Evolutionary conservation across 2,797 vertebrate genomes (phyloP), one percentile per base, ranked within the genome.

Genomic region (Sciaenops ocellatus): DNA sequence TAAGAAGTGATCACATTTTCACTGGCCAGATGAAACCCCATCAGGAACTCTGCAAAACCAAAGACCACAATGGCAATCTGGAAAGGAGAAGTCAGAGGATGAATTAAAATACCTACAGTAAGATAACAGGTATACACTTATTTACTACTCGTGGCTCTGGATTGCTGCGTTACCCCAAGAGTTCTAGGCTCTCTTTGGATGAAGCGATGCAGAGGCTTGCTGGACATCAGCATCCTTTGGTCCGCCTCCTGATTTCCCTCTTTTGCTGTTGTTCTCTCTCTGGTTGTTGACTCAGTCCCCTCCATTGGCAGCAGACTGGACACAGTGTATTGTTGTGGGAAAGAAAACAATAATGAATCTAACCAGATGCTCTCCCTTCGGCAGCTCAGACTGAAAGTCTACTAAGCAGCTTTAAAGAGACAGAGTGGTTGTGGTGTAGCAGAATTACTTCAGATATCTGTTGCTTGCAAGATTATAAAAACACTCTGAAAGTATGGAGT

Each of bases 181-280:
- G 7, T 69, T 74, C 17, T 90, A 24, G 92, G 92, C 46, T 93
- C 87, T 13, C 3, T 82, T 47, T 54, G 69, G 73, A 92, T 1
- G 10, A 95, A 94, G 51, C 93, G 91, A 66, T 95, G 90, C 46
- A 94, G 83, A 47, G 93, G 93, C 57, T 95, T 94, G 75, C 68
- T 79, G 34, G 76, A 41, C 70, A 65, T 48, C 24, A 87, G 52
- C 16, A 67, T 6, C 0, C 0, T 55, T 6, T 20, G 3, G 38
- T 80, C 57, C 2, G 15, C 5, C 51, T 76, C 63, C 16, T 50
- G 47, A 13, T n/a, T 73, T 26, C 13, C 66, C 52, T n/a, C 48
- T 13, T 11, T 50, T 30, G 30, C 69, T 61, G 72, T 51, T 68
- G 74, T 20, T 62, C 48, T 71, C 3, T 52, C 52, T 57, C 12